phyloP scores from a whole-genome alignment of 2,888 invertebrate genomes.

The Rhagonycha lutea region DNA sequence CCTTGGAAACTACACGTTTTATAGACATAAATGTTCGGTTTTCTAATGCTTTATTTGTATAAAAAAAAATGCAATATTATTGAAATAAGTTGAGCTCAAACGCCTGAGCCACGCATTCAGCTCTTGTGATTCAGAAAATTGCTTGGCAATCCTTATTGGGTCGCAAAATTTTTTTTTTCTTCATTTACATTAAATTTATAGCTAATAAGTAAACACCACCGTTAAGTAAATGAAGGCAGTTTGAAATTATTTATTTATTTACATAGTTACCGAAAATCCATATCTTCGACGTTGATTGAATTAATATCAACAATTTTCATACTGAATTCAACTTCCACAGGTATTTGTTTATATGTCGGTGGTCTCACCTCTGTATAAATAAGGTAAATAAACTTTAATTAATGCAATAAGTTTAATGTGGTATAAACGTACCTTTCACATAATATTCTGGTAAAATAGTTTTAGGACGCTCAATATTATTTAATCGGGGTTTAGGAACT shows the following conservation, averaged over 20 bases:
- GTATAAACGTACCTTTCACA: constrained; percentile 66
- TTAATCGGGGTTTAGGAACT: constrained; percentile 48
- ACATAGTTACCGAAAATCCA: constrained; percentile 79
- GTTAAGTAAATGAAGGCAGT: no score
- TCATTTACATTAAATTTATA: neutral
- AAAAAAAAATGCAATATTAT: no score
- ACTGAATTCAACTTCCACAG: constrained; percentile 78
- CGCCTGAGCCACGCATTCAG: no score
- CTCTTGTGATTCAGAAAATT: constrained; percentile 3
- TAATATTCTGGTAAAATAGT: constrained; percentile 74
- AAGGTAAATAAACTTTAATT: neutral
- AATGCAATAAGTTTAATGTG: neutral
- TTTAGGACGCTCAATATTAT: constrained; percentile 56
- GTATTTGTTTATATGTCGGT: constrained; percentile 71
- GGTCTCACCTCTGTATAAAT: constrained; percentile 71
- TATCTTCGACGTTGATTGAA: constrained; percentile 85
- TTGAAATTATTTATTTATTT: neutral
- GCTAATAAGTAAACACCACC: neutral
- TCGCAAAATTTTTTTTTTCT: neutral
- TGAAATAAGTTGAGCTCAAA: no score
- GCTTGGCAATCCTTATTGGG: no score
- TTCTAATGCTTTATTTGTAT: no score
- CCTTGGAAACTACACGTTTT: no score
- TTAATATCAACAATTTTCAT: constrained; percentile 86
- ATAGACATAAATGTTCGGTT: no score